Percentiles rank a stretch among this genome's conserved stretches.
Evolutionary conservation across 2,113 vertebrate genomes (phyloP).

Genomic region (Archilochus colubris): DNA sequence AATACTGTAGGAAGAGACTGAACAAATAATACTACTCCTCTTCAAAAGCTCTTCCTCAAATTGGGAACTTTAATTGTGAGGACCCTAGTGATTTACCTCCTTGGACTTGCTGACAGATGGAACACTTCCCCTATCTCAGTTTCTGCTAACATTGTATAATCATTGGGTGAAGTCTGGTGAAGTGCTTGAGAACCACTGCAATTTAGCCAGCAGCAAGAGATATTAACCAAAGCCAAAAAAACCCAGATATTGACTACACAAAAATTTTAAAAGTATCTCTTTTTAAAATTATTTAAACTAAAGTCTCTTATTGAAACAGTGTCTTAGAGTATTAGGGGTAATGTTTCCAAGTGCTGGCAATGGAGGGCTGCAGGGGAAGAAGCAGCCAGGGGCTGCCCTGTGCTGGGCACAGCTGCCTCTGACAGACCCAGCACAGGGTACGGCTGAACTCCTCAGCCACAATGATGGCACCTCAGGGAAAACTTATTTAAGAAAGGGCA

Average conservation of each 20-base stretch:
- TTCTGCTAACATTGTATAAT: neutral
- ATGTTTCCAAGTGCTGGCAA: neutral
- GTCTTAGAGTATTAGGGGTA: neutral
- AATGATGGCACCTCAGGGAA: rapidly evolving
- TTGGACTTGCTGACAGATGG: neutral
- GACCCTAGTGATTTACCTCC: neutral
- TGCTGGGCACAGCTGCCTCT: neutral
- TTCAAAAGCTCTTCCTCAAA: neutral
- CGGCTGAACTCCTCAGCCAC: neutral
- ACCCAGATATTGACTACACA: neutral
- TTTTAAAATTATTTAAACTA: neutral
- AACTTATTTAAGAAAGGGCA: neutral
- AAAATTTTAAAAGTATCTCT: neutral
- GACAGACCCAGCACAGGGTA: rapidly evolving
- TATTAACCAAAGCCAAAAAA: neutral
- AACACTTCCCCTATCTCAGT: neutral
- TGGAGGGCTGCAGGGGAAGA: neutral
- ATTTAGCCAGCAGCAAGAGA: neutral
- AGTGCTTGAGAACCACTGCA: neutral
- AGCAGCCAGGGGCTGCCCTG: neutral
- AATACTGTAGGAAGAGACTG: neutral
- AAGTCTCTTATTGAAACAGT: neutral
- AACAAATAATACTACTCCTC: neutral
- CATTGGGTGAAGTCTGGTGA: neutral
- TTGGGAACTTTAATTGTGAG: neutral